Base-by-base conservation (phyloP, 2,888 invertebrate species). In the Antitype chi region DNA sequence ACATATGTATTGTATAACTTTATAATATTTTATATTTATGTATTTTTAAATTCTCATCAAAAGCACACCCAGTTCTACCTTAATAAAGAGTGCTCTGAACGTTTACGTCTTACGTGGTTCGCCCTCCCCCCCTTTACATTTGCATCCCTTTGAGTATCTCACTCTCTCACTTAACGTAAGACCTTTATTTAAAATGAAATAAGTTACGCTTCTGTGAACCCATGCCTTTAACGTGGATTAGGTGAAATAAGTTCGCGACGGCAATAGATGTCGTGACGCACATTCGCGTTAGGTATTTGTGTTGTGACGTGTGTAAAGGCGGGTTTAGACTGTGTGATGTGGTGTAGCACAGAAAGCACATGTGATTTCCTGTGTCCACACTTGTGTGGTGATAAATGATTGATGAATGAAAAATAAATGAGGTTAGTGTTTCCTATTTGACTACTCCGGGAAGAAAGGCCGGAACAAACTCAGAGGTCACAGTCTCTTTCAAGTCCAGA, bases 161-260 rank as follows among this genome's bases (percentile, higher is more conserved):
- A 78, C 70, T 57, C 52, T 68, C 70, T 77, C 57, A 80, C 72
- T 87, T 86, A 72, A 72, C 57, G 72, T 72, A 76, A 81, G 76
- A 86, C 69, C 81, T 84, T 86, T 86, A 86, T 78, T 83, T 88
- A 77, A 81, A 86, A 78, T 86, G 86, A 84, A 86, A 86, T 86
- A 80, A 88, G 81, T 74, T 49, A 77, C 84, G 88, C 84, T 47
- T 47, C 70, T 72, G 84, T 86, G 86, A 78, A 67, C 71, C 28
- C 47, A 47, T 55, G 71, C 74, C 74, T 84, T 74, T 66, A 81
- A 70, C 72, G 57, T 70, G 74, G 74, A 82, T 84, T 77, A 74
- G 69, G 71, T 72, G 38, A 70, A 74, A 69, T 28, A 82, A 71
- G 77, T 82, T 76, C 57, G 59, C 67, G 53, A 69, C 59, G 47